Evolutionary conservation across 2,888 invertebrate genomes (phyloP), one percentile per base, ranked within the genome.

Genomic region (Globia sparganii): DNA sequence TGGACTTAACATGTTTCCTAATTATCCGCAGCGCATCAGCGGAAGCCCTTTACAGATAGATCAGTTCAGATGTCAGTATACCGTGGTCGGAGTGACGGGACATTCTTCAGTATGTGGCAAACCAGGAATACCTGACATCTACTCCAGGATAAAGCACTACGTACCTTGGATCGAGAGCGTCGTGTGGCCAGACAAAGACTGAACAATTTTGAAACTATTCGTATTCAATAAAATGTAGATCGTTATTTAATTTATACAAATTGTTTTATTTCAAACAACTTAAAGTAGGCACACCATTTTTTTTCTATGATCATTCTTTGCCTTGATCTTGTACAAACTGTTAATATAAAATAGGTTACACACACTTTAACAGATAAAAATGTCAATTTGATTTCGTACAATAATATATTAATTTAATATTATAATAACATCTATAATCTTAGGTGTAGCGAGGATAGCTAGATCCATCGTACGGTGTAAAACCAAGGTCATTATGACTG

Each of bases 121-220:
- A 11, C 87, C 87, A 70, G 91, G 78, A 25, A 90, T 90, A 81
- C 97, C 96, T 0, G 97, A 97, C 1, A 93, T 97, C 13, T 98
- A 97, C 87, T 97, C 97, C 0, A 94, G 97, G 61, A 96, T 97
- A 0, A 94, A 94, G 8, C 66, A 94, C 56, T 97, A 96, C 85
- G 85, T 97, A 1, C 91, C 96, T 4, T 97, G 97, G 97, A 97
- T 98, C 49, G 97, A 97, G 88, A 92, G 91, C 37, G 91, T 94
- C 37, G 97, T 97, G n/a, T 97, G 97, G 97, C 94, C 96, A 79
- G 88, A 90, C 15, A 71, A 70, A 84, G 66, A 80, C 84, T 72
- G 81, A 81, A 72, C 49, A 53, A 68, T 66, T 68, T 72, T 69
- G 37, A 69, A 37, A 34, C 21, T 46, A 61, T 34, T 59, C 21